These are phyloP conservation scores for Oncorhynchus mykiss DNA, from an alignment of 2,113 vertebrate genomes.

Conservation along the genomic window DNA sequence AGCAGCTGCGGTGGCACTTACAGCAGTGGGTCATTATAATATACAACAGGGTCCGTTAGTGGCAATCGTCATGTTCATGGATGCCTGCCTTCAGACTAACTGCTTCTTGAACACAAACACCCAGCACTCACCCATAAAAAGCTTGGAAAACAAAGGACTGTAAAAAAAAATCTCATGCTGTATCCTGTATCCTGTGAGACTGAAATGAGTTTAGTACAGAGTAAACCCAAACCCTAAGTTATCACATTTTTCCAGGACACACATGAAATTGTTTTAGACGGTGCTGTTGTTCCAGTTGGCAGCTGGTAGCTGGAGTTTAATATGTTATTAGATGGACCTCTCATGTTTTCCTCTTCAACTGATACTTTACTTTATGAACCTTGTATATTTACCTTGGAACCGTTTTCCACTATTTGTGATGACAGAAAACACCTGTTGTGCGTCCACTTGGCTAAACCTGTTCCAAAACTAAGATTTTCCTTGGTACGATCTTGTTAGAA, in stretches of 20 bases:
- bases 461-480: slow-evolving; percentile 55
- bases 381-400: slow-evolving; percentile 58
- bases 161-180: slow-evolving; percentile 14
- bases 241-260: slow-evolving; percentile 57
- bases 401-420: slow-evolving; percentile 57
- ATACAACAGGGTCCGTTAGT: neutral
- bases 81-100: neutral
- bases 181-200: slow-evolving; percentile 21
- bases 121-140: neutral
- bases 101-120: neutral
- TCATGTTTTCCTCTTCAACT: slow-evolving; percentile 57
- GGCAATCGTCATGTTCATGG: too few species aligned
- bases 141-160: neutral
- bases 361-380: slow-evolving; percentile 53
- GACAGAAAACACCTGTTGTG: slow-evolving; percentile 64
- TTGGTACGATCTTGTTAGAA: slow-evolving; percentile 39
- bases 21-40: neutral
- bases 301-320: slow-evolving; percentile 35
- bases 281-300: slow-evolving; percentile 62
- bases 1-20: neutral
- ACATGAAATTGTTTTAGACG: slow-evolving; percentile 62
- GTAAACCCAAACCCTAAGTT: slow-evolving; percentile 41
- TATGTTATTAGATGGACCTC: slow-evolving; percentile 54
- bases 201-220: slow-evolving; percentile 37
- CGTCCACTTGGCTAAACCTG: slow-evolving; percentile 36